These are phyloP conservation scores for Leptinotarsa haldemani DNA, from an alignment of 2,888 invertebrate genomes.

Conservation along the genomic window DNA sequence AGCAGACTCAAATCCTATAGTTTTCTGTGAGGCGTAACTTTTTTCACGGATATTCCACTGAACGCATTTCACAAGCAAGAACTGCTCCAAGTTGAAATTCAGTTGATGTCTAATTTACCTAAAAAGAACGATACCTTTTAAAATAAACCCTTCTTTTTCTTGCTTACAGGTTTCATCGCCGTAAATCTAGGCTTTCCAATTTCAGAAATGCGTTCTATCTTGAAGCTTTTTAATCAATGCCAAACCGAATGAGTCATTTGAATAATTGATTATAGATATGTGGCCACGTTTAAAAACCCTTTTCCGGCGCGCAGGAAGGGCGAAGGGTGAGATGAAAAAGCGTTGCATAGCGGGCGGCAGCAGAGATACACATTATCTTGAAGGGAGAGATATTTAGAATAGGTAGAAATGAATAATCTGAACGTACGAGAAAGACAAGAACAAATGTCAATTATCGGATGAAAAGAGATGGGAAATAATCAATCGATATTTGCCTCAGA, in stretches of 20 bases:
- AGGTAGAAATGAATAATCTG: slow-evolving; percentile 51
- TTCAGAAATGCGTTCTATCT: slow-evolving; percentile 44
- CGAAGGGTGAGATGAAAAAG: slow-evolving; percentile 42
- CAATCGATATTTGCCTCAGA: slow-evolving; percentile 65
- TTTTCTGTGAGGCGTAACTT: too few relatives aligned
- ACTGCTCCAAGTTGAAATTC: too few relatives aligned
- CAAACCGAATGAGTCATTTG: slow-evolving; percentile 55
- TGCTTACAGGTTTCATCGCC: not conserved
- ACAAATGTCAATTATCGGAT: slow-evolving; percentile 59
- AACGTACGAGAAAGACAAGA: slow-evolving; percentile 57
- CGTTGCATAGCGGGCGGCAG: slow-evolving; percentile 45
- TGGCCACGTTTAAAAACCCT: slow-evolving; percentile 56
- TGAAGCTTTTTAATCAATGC: slow-evolving; percentile 51
- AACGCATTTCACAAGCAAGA: too few relatives aligned
- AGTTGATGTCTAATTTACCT: too few relatives aligned
- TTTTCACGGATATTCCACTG: too few relatives aligned
- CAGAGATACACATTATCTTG: slow-evolving; percentile 50
- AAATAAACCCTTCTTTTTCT: too few relatives aligned
- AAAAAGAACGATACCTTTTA: too few relatives aligned
- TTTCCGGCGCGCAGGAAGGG: slow-evolving; percentile 45
- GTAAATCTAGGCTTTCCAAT: slow-evolving; percentile 44
- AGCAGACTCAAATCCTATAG: too few relatives aligned
- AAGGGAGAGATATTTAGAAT: slow-evolving; percentile 50
- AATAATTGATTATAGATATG: slow-evolving; percentile 58
- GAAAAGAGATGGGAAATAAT: slow-evolving; percentile 58